Evolutionary conservation across 1,140 invertebrate species (phyloP).

Genomic region (Heliothis subflexa): DNA sequence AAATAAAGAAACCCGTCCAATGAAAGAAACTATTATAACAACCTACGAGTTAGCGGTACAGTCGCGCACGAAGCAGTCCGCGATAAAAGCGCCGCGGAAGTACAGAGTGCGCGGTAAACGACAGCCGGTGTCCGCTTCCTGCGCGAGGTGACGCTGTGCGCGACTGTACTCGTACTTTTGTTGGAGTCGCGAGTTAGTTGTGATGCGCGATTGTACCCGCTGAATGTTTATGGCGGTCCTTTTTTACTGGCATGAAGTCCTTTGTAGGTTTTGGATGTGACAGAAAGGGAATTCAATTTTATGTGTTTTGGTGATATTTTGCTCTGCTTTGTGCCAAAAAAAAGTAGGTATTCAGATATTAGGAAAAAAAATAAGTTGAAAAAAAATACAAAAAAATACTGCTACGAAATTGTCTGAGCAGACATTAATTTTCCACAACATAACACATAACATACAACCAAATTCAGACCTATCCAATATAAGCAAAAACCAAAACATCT

Average conservation of each 20-base stretch:
- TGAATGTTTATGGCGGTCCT: slow-evolving; percentile 12
- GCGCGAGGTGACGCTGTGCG: slow-evolving; percentile 41
- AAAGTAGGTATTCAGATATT: neutral
- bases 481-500: neutral
- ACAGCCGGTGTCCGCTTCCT: slow-evolving; percentile 47
- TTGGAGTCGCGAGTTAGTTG: slow-evolving; percentile 22
- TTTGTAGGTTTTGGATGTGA: neutral
- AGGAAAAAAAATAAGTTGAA: no score
- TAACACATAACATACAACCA: no score
- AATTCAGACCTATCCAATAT: no score
- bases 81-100: slow-evolving; percentile 45
- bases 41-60: slow-evolving; percentile 17
- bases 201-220: slow-evolving; percentile 24
- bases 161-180: slow-evolving; percentile 43
- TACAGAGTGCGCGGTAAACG: slow-evolving; percentile 41
- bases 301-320: no score
- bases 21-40: slow-evolving; percentile 33
- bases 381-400: no score
- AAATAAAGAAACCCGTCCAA: slow-evolving; percentile 26
- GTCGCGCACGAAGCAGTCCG: slow-evolving; percentile 11
- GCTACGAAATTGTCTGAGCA: no score
- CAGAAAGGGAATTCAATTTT: no score
- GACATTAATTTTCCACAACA: no score
- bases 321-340: no score
- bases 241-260: neutral